Conservation (phyloP, 2,888 invertebrate genomes). For the Megamerina dolium region DNA sequence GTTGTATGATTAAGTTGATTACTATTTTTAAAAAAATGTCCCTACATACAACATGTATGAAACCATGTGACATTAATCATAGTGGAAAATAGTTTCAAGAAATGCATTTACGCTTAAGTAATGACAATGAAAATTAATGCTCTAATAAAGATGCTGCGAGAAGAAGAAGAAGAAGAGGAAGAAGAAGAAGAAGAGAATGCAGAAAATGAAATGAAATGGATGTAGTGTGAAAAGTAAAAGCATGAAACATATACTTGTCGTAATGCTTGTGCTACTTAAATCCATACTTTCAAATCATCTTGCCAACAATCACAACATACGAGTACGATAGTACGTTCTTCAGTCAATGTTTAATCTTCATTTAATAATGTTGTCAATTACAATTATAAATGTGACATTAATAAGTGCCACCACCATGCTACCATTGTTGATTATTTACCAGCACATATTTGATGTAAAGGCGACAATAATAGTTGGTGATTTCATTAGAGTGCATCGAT, state of each 20-base stretch:
- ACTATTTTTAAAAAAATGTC: too few species aligned
- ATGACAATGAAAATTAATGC: too few species aligned
- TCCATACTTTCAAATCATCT: neutral
- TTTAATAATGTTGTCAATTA: slow-evolving; percentile 39
- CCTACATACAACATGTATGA: too few species aligned
- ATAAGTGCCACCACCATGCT: neutral
- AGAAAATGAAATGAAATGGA: neutral
- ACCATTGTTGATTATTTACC: slow-evolving; percentile 7
- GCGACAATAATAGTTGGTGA: too few species aligned
- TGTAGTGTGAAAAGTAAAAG: slow-evolving; percentile 9
- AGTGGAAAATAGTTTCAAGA: too few species aligned
- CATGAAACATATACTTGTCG: too few species aligned
- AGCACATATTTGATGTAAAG: slow-evolving; percentile 9
- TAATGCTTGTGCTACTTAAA: neutral
- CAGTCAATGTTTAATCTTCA: slow-evolving; percentile 34
- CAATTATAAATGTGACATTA: slow-evolving; percentile 19
- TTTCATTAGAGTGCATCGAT: slow-evolving; percentile 30
- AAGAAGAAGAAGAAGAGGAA: too few species aligned
- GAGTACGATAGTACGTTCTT: slow-evolving; percentile 16
- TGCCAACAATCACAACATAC: slow-evolving; percentile 6
- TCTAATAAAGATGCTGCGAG: too few species aligned
- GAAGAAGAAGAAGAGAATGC: too few species aligned
- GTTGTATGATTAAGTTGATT: too few species aligned
- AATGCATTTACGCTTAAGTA: too few species aligned
- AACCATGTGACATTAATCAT: too few species aligned